These are phyloP conservation scores for fruit fly (Drosophila melanogaster) DNA, from an alignment of 1,140 invertebrate species.

Conservation along the genomic window Release_6_plus_ISO1_MT NC_004354.4:18101001-18101500, in stretches of 20 bases:
- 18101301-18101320: conserved; percentile 22
- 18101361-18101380: neutral
- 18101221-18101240: conserved; percentile 5
- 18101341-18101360: neutral
- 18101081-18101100: conserved; percentile 13
- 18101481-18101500: too few relatives aligned
- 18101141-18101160: conserved; percentile 18
- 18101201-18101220: conserved; percentile 25
- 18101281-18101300: conserved; percentile 19
- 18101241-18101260: neutral
- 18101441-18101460: neutral
- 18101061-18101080: too few relatives aligned
- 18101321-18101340: conserved; percentile 3
- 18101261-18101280: neutral
- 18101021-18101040: too few relatives aligned
- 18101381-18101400: neutral
- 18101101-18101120: conserved; percentile 29
- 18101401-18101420: neutral
- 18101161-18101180: conserved; percentile 3
- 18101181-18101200: conserved; percentile 19
- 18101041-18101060: too few relatives aligned
- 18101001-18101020: too few relatives aligned
- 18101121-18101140: conserved; percentile 5
- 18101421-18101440: neutral
- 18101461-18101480: too few relatives aligned